Evolutionary conservation across 2,113 vertebrate genomes (phyloP).

Genomic region (Muntiacus reevesi): DNA sequence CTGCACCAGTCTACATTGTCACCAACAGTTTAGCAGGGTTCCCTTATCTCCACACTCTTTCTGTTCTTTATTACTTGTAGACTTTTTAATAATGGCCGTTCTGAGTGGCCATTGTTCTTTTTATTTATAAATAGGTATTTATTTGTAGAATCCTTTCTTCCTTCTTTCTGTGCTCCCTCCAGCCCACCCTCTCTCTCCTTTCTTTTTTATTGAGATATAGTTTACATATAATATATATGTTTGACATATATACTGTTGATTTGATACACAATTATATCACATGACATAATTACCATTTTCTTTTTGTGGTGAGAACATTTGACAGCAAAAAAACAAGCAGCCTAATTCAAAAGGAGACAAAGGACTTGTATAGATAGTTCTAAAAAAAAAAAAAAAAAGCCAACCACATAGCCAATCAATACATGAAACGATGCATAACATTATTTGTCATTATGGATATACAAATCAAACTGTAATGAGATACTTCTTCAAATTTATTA

Average conservation of each 20-base stretch:
- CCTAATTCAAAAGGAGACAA: background rate
- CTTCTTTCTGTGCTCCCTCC: background rate
- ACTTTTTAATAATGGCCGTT: background rate
- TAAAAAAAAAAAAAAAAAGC: background rate
- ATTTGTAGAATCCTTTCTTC: background rate
- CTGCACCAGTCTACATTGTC: background rate
- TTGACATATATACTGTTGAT: background rate
- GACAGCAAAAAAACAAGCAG: background rate
- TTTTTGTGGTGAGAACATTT: background rate
- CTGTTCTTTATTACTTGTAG: background rate
- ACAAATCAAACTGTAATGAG: background rate
- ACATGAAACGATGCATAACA: background rate
- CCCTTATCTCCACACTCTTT: background rate
- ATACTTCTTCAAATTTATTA: background rate
- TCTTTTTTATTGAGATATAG: background rate
- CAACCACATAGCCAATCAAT: background rate
- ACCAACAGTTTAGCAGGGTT: background rate
- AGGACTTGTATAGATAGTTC: background rate
- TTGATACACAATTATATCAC: background rate
- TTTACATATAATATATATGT: background rate
- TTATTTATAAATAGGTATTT: background rate
- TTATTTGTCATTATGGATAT: background rate
- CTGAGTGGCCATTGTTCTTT: background rate
- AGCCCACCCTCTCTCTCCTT: background rate
- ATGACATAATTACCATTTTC: background rate